Evolutionary conservation across 1,140 invertebrate genomes (phyloP).

Genomic region (Drosophila quadrilineata): DNA sequence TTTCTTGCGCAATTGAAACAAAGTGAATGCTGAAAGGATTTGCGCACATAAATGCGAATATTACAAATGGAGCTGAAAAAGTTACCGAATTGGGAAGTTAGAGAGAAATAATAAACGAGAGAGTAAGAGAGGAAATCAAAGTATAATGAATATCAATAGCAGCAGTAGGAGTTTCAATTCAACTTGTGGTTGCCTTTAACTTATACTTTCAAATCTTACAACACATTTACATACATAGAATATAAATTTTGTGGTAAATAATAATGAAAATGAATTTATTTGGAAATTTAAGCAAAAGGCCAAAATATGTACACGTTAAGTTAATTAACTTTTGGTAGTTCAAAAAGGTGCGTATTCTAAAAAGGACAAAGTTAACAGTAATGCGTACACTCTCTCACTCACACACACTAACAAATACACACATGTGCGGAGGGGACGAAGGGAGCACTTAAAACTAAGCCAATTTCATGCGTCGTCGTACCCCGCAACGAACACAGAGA

Average conservation of each 20-base stretch:
- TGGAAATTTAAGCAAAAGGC: neutral
- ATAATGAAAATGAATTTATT: slow-evolving; percentile 47
- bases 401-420: neutral
- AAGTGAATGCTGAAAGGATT: slow-evolving; percentile 73
- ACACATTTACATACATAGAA: too few species aligned
- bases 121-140: too few species aligned
- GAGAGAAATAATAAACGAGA: too few species aligned
- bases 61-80: too few species aligned
- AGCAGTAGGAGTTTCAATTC: slow-evolving; percentile 25
- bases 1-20: slow-evolving; percentile 72
- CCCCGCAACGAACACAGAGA: neutral
- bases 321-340: slow-evolving; percentile 50
- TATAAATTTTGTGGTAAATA: slow-evolving; percentile 1
- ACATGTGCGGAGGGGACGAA: too few species aligned
- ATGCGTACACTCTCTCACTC: neutral
- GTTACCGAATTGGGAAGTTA: too few species aligned
- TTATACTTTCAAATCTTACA: too few species aligned
- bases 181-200: too few species aligned
- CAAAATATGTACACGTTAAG: neutral
- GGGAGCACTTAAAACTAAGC: slow-evolving; percentile 57
- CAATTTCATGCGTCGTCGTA: slow-evolving; percentile 56
- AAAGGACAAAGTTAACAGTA: neutral
- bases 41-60: slow-evolving; percentile 61
- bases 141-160: too few species aligned
- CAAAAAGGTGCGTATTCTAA: slow-evolving; percentile 9